Base-by-base conservation (phyloP, 1,140 invertebrate genomes). In the Caerostris darwini region DNA sequence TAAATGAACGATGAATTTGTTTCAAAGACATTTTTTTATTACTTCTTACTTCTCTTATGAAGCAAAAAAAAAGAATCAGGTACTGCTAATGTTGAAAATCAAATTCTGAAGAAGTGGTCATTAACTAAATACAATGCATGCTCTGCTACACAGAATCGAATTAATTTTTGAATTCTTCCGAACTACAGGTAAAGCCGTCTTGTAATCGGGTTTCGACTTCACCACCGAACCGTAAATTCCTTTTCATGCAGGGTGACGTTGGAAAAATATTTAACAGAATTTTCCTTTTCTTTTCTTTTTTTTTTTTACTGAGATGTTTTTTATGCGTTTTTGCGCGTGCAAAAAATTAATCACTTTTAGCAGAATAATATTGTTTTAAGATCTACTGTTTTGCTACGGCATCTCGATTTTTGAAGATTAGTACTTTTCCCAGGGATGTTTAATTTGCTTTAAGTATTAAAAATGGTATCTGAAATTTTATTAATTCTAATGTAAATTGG, bases 101-200 rank as follows among this genome's bases (percentile, higher is more conserved):
- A 88, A 88, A 88, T 34, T 88, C n/a, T 34, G 86, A 6, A 64
- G 58, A 88, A 64, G 86, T 50, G 64, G 19, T 88, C 86, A 88
- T 88, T 88, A 88, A 88, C 57, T 58, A 88, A 88, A 88, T 88
- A 88, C 86, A 88, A 88, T 34, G 86, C 86, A 88, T 88, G 86
- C 34, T 61, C 86, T 19, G 86, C n/a, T 88, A 19, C 86, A 88
- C 58, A 64, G 58, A 88, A 88, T 88, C 57, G 86, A 88, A 88
- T 88, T 88, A 64, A 88, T 91, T 88, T 88, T 88, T 64, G 19
- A 88, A 64, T 61, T n/a, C n/a, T 14, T 64, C 19, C 8, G 86
- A 3, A 64, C 10, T 56, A 85, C 17, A 85, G 82, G 86, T 50
- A 64, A 53, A 88, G 50, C 58, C 64, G n/a, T n/a, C n/a, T n/a